Percentiles rank a stretch among this genome's conserved stretches.
These are phyloP conservation scores for Anguilla rostrata DNA, from an alignment of 2,113 vertebrate species.

Conservation along the genomic window DNA sequence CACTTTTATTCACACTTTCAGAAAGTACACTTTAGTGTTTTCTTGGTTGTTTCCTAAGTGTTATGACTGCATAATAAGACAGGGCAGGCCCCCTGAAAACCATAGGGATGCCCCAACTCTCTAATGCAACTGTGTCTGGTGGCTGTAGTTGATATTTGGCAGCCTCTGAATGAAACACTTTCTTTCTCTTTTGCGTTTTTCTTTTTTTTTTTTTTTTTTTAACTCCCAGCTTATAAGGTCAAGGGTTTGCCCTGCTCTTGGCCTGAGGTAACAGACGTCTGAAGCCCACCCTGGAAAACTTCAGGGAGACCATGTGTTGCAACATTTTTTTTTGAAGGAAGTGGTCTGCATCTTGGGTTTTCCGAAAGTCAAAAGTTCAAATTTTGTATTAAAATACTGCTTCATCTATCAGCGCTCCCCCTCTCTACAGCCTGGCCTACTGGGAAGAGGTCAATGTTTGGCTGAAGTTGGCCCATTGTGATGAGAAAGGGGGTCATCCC, in stretches of 20 bases:
- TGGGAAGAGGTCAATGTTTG: conserved; percentile 26
- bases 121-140: conserved; percentile 10
- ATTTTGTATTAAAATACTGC: conserved; percentile 49
- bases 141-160: conserved; percentile 23
- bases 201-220: conserved; percentile 3
- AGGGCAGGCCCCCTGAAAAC: not conserved
- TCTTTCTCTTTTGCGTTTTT: conserved; percentile 22
- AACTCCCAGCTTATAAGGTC: conserved; percentile 44
- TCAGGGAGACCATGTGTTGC: conserved; percentile 48
- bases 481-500: conserved; percentile 17
- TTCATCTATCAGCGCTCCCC: conserved; percentile 39
- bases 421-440: conserved; percentile 27
- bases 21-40: not conserved
- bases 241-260: conserved; percentile 42
- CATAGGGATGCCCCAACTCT: not conserved
- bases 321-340: conserved; percentile 13
- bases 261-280: conserved; percentile 39
- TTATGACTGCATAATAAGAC: not conserved
- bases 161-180: conserved; percentile 31
- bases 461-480: conserved; percentile 36
- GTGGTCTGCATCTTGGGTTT: conserved; percentile 30
- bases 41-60: not conserved
- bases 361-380: conserved; percentile 51
- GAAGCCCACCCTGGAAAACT: conserved; percentile 46
- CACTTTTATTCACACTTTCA: not conserved